phyloP scores from a whole-genome alignment of 2,888 invertebrate genomes.

The Ormyrus nitidulus region DNA sequence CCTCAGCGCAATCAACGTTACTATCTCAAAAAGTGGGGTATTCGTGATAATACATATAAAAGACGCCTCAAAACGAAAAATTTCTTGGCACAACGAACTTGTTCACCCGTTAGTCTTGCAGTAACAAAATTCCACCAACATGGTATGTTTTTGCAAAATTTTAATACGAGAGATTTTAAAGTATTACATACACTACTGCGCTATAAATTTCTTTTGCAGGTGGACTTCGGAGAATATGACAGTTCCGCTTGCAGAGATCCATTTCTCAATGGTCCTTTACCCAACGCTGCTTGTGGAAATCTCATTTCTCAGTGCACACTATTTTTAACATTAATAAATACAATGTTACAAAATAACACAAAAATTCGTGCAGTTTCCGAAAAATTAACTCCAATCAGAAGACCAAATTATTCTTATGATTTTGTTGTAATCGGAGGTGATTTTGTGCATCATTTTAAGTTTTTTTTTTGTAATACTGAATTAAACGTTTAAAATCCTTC shows the following conservation, averaged over 20 bases:
- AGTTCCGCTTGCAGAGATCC: slow-evolving; percentile 47
- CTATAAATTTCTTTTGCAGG: slow-evolving; percentile 4
- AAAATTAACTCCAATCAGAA: slow-evolving; percentile 74
- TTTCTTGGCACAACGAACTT: neutral
- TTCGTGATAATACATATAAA: slow-evolving; percentile 40
- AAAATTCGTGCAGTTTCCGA: slow-evolving; percentile 75
- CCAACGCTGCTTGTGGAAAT: slow-evolving; percentile 61
- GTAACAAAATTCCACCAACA: neutral
- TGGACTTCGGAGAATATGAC: neutral
- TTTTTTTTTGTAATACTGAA: too few species aligned
- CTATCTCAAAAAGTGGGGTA: slow-evolving; percentile 31
- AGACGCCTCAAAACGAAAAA: slow-evolving; percentile 21
- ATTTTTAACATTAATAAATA: slow-evolving; percentile 63
- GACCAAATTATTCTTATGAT: slow-evolving; percentile 77
- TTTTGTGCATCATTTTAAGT: slow-evolving; percentile 12
- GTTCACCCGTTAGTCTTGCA: neutral
- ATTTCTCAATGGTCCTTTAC: slow-evolving; percentile 60
- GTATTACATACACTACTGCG: neutral
- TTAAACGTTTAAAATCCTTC: too few species aligned
- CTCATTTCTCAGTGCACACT: slow-evolving; percentile 37
- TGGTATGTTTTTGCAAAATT: slow-evolving; percentile 18
- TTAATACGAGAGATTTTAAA: neutral
- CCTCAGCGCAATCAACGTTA: neutral
- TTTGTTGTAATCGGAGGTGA: slow-evolving; percentile 81
- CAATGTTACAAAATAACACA: slow-evolving; percentile 56